Percentiles rank a stretch among this genome's conserved stretches.
Evolutionary conservation across 2,797 vertebrate genomes (phyloP).

Genomic region (Carduelis carduelis): DNA sequence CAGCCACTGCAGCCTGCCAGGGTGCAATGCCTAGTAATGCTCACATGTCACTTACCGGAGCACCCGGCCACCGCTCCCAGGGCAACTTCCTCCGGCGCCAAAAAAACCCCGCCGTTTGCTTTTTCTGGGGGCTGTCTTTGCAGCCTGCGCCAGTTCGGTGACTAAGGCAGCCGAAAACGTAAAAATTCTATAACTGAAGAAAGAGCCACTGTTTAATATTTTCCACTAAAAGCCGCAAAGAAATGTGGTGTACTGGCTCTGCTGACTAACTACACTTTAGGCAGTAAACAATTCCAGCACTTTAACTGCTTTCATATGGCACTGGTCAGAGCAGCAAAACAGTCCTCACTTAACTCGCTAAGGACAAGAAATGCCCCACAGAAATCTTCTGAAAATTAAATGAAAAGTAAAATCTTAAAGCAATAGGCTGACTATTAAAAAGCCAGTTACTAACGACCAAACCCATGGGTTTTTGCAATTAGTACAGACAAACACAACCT

Average conservation of each 20-base stretch:
- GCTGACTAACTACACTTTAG: conserved; percentile 72
- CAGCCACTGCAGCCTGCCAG: conserved; percentile 73
- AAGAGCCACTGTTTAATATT: conserved; percentile 75
- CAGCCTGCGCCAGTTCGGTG: conserved; percentile 71
- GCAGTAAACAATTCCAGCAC: conserved; percentile 75
- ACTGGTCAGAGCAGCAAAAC: conserved; percentile 16
- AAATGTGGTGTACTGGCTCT: conserved; percentile 72
- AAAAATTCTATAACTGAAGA: conserved; percentile 70
- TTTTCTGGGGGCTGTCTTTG: conserved; percentile 42
- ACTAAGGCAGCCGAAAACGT: conserved; percentile 74
- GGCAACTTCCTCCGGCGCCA: conserved; percentile 73
- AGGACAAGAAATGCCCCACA: neutral
- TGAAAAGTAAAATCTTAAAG: neutral
- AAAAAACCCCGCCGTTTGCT: conserved; percentile 5
- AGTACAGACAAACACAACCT: neutral
- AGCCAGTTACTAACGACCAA: neutral
- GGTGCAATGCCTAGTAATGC: conserved; percentile 77
- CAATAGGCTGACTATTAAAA: neutral
- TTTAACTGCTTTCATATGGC: conserved; percentile 75
- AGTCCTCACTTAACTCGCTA: conserved; percentile 22
- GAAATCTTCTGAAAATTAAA: neutral
- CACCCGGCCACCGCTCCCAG: conserved; percentile 67
- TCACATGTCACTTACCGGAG: conserved; percentile 77
- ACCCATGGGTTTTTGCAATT: neutral
- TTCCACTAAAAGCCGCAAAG: conserved; percentile 80